A percentile compares a stretch with the other conserved stretches of the same genome.
Evolutionary conservation across 2,113 vertebrate genomes (phyloP).

Genomic region (Vicugna pacos): DNA sequence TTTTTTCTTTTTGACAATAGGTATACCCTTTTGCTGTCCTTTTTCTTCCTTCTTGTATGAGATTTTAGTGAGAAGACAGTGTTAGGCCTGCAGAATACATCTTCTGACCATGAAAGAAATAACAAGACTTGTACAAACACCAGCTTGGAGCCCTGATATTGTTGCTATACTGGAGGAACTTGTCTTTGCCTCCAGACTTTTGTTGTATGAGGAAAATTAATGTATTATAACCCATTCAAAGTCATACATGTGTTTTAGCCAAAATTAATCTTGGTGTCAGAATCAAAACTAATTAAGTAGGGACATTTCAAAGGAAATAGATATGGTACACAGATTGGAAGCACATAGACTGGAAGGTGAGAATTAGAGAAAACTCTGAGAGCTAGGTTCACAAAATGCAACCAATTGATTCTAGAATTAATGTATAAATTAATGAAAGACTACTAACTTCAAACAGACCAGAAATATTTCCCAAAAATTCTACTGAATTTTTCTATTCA

Average conservation of each 20-base stretch:
- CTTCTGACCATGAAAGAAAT: background rate
- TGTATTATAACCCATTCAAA: background rate
- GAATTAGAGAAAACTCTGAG: background rate
- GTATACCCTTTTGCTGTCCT: background rate
- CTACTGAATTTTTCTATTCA: background rate
- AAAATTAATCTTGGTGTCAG: background rate
- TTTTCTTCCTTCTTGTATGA: background rate
- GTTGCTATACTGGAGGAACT: background rate
- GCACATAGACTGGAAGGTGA: background rate
- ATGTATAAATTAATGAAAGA: background rate
- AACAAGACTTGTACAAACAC: background rate
- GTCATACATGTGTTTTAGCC: background rate
- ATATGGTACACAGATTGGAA: background rate
- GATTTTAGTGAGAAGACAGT: background rate
- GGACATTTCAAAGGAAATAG: background rate
- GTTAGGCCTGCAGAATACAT: background rate
- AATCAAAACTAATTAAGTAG: background rate
- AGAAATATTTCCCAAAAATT: background rate
- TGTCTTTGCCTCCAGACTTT: background rate
- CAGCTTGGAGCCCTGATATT: background rate
- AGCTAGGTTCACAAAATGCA: background rate
- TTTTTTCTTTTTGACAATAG: background rate
- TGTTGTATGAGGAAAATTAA: background rate
- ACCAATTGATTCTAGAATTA: background rate
- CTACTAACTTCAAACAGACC: background rate